Evolutionary conservation across 1,140 invertebrate genomes (phyloP), one percentile per base, ranked within the genome.

Genomic region (Pogonomyrmex barbatus): DNA sequence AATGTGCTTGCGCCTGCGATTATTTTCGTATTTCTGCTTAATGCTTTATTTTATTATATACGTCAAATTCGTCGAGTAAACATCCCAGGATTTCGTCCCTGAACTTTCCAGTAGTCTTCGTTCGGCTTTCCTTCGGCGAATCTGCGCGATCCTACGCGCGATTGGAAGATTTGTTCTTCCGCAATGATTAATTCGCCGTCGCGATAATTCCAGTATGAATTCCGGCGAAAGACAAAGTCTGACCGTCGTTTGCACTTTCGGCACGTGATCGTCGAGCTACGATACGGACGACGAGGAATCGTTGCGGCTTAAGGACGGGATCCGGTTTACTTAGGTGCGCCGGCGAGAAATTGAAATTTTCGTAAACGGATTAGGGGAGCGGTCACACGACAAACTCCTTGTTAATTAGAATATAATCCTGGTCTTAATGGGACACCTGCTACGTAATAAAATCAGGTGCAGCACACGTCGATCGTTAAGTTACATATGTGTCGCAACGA

Each of bases 331-430:
- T 94, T 94, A 94, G 91, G 93, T 93, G 90, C 91, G 88, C 79
- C 79, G 92, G 83, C 91, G 93, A 94, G 93, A 94, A 94, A 94
- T 94, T 94, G 93, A 93, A 94, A 94, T 94, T 94, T 94, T 94
- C 93, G 93, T 94, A 92, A 94, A 94, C 91, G 94, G 94, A 94
- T 94, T 93, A 94, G 91, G 88, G 91, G 60, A 42, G 87, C 90
- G 90, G 90, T 90, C 91, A 87, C 86, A 91, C 88, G 92, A 93
- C 91, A 91, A 92, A 92, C 91, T 93, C 91, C 92, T 92, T 91
- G 92, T 93, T 95, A 95, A 94, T 95, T 93, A 93, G 92, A 94
- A 93, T 94, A 93, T 94, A 94, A 95, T 95, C 94, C 94, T 91
- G 90, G 88, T 93, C 91, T 94, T 92, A 93, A 91, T 91, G 88